These are phyloP conservation scores for Hirtodrosophila alboralis DNA, from an alignment of 2,888 invertebrate genomes.

Conservation along the genomic window DNA sequence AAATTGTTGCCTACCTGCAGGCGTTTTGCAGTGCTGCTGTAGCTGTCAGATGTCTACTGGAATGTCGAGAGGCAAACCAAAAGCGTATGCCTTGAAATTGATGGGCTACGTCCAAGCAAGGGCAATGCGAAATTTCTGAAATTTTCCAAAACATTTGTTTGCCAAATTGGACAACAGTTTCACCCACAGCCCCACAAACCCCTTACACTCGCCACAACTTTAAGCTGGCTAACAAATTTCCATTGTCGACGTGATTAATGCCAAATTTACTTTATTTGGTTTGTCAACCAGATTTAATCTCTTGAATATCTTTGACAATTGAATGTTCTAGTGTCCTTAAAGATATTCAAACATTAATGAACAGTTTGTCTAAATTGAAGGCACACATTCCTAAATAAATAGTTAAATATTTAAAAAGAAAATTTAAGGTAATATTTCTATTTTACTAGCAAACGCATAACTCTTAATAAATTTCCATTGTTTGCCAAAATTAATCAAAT, in stretches of 20 bases:
- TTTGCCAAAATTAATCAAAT: not conserved
- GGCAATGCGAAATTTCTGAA: slow-evolving; percentile 18
- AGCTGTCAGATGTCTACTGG: slow-evolving; percentile 26
- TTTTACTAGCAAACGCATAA: too few species aligned
- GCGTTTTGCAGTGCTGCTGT: slow-evolving; percentile 24
- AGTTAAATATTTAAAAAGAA: not conserved
- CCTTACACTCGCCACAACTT: not conserved
- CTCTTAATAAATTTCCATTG: too few species aligned
- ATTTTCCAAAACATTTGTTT: slow-evolving; percentile 44
- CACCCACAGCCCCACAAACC: not conserved
- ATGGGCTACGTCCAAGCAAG: slow-evolving; percentile 17
- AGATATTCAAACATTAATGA: not conserved
- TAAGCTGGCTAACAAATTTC: slow-evolving; percentile 32
- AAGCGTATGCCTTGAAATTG: slow-evolving; percentile 38
- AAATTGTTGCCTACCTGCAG: slow-evolving; percentile 47
- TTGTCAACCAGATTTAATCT: slow-evolving; percentile 13
- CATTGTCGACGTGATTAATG: slow-evolving; percentile 51
- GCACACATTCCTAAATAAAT: not conserved
- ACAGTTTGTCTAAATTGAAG: too few species aligned
- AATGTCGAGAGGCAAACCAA: slow-evolving; percentile 15
- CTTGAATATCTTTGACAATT: not conserved
- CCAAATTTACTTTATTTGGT: slow-evolving; percentile 38
- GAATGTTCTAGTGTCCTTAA: not conserved
- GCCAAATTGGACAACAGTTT: slow-evolving; percentile 31
- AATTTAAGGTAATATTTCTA: too few species aligned